Conservation (phyloP, 2,888 invertebrate species). For the Rhorus exstirpatorius region DNA sequence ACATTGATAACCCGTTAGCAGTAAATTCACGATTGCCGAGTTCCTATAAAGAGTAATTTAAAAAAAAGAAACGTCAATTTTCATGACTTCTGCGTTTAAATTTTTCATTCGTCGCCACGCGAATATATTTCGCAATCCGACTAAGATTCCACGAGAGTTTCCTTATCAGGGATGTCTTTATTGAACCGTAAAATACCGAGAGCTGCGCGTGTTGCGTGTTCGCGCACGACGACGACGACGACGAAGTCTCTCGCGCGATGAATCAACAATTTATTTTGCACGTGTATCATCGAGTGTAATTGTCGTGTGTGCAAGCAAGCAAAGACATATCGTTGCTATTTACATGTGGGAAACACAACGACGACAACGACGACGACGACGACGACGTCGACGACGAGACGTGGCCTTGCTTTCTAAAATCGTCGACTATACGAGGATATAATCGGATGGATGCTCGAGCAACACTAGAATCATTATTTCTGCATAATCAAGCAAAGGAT, state of each 20-base stretch:
- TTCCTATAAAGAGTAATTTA: too few species aligned
- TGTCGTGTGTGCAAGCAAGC: constrained; percentile 1
- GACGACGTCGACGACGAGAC: constrained; percentile 14
- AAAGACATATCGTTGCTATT: constrained; percentile 17
- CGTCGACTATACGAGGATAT: constrained; percentile 67
- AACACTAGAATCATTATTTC: not conserved
- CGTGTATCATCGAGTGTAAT: constrained; percentile 16
- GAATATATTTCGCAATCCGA: not conserved
- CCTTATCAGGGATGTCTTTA: not conserved
- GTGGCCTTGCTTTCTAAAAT: constrained; percentile 80
- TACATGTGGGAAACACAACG: constrained; percentile 8
- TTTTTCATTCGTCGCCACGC: not conserved
- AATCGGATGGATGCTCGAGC: not conserved
- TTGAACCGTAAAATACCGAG: constrained; percentile 6
- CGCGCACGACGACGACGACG: constrained; percentile 41
- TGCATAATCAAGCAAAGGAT: not conserved
- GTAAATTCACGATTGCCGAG: too few species aligned
- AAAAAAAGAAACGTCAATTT: not conserved
- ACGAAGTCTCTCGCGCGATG: constrained; percentile 14
- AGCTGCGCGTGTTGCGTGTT: not conserved
- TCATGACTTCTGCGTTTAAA: not conserved
- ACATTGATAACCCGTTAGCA: too few species aligned
- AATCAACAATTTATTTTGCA: constrained; percentile 42
- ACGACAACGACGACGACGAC: too few species aligned
- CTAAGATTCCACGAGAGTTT: not conserved